Percentiles rank a stretch among this genome's conserved stretches.
These are phyloP conservation scores for Austrolebias charrua DNA, from an alignment of 2,797 vertebrate genomes.

Conservation along the genomic window DNA sequence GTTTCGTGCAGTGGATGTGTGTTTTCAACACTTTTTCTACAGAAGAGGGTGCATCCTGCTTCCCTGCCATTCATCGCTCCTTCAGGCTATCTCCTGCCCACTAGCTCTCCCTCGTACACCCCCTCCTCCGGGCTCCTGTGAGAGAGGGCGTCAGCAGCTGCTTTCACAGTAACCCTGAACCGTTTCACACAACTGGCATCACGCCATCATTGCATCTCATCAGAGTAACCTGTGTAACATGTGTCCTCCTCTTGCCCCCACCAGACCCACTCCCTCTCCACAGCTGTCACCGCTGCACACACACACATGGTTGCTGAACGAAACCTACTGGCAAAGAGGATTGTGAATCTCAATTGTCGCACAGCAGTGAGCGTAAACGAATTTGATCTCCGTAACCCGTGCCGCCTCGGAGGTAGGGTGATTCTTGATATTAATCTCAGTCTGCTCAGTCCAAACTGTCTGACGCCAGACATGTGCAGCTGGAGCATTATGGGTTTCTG, in stretches of 20 bases:
- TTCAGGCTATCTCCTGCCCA: conserved; percentile 64
- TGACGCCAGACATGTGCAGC: conserved; percentile 52
- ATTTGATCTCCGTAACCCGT: conserved; percentile 65
- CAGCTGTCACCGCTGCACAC: conserved; percentile 49
- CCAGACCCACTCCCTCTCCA: conserved; percentile 44
- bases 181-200: conserved; percentile 67
- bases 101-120: conserved; percentile 32
- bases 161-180: conserved; percentile 59
- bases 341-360: conserved; percentile 53
- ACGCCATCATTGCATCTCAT: conserved; percentile 63
- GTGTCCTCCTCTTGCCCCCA: conserved; percentile 50
- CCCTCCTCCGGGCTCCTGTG: conserved; percentile 52
- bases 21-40: conserved; percentile 52
- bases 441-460: conserved; percentile 54
- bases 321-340: conserved; percentile 27
- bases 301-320: conserved; percentile 1
- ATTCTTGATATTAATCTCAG: conserved; percentile 69
- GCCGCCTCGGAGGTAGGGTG: conserved; percentile 53
- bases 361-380: conserved; percentile 55
- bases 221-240: conserved; percentile 57
- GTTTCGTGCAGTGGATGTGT: conserved; percentile 37
- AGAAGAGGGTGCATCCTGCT: conserved; percentile 53
- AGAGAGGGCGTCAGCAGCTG: conserved; percentile 70
- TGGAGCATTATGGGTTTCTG: conserved; percentile 34
- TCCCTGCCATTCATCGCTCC: conserved; percentile 62